Evolutionary conservation across 2,888 invertebrate genomes (phyloP).

Genomic region (Crocallis elinguaria): DNA sequence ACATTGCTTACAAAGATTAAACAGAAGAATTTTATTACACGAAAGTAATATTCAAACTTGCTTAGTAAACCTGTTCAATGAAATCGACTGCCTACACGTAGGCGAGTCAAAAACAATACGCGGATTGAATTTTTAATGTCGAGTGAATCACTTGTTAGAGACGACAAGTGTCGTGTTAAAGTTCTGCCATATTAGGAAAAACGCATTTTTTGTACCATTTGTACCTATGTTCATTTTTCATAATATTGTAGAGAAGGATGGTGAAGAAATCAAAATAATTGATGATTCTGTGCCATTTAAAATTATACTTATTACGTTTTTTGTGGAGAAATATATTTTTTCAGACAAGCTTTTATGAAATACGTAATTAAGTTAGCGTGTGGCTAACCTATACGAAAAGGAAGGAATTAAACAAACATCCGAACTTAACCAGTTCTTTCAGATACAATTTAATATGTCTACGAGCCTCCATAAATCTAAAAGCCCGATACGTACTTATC

Average conservation of each 20-base stretch:
- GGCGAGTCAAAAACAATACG: conserved; percentile 47
- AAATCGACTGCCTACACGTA: conserved; percentile 34
- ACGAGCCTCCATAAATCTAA: neutral
- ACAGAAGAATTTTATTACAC: conserved; percentile 2
- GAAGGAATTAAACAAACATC: no score
- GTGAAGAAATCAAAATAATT: no score
- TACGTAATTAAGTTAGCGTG: no score
- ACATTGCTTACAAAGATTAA: neutral
- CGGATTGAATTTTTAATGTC: conserved; percentile 50
- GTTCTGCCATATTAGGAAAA: neutral
- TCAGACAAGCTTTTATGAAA: no score
- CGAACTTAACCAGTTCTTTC: no score
- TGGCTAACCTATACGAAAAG: no score
- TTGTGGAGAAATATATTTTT: no score
- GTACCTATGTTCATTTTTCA: neutral
- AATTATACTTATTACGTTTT: no score
- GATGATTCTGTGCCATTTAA: no score
- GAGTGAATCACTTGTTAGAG: conserved; percentile 49
- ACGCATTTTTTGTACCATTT: neutral
- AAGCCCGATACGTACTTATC: no score
- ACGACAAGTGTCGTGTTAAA: conserved; percentile 30
- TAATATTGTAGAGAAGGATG: neutral
- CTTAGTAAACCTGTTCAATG: conserved; percentile 27
- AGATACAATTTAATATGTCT: no score
- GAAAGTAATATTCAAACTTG: conserved; percentile 10